Base-by-base conservation (phyloP, 2,797 vertebrate genomes). In the Florisuga fusca region DNA sequence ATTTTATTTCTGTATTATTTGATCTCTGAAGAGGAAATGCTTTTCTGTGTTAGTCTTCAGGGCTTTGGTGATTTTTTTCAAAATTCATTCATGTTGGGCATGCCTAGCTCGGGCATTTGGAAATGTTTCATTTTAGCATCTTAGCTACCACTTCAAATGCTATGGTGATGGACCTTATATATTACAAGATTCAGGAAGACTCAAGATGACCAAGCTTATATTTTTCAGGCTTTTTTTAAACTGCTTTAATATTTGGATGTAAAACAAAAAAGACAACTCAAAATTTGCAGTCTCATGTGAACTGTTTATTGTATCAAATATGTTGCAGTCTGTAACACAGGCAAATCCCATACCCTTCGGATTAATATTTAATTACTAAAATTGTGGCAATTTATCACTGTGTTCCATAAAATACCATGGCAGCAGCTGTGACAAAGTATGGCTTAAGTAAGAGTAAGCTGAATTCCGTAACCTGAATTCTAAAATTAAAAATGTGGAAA, bases 21-120 rank as follows among this genome's bases (percentile, higher is more conserved):
- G 3, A 22, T 36, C 14, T 72, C n/a, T 82, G 45, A 63, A 34
- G 45, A 46, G 15, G 29, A 36, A 85, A 68, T 51, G 34, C 5
- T 53, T 8, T 25, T 83, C 10, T 61, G 25, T 58, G 57, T 27
- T 77, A 34, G 15, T 89, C 54, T 23, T 9, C 9, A 72, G 55
- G 83, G 23, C 12, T 64, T 45, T 48, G 29, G 15, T 51, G 57
- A 18, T 14, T 10, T 34, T 34, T 21, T 79, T 61, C 20, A 14
- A 2, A 17, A 2, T 45, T 54, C 53, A 43, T 33, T 27, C 25
- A 23, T 3, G 2, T 0, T 11, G 22, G 10, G 7, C 43, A 21
- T 15, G 38, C 20, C 64, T 27, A 12, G 6, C 31, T 61, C 21
- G 18, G 29, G 18, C 19, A 26, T 57, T 85, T 51, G 12, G 22